Conservation (phyloP, 2,797 vertebrate species). For the Acrossocheilus fasciatus region DNA sequence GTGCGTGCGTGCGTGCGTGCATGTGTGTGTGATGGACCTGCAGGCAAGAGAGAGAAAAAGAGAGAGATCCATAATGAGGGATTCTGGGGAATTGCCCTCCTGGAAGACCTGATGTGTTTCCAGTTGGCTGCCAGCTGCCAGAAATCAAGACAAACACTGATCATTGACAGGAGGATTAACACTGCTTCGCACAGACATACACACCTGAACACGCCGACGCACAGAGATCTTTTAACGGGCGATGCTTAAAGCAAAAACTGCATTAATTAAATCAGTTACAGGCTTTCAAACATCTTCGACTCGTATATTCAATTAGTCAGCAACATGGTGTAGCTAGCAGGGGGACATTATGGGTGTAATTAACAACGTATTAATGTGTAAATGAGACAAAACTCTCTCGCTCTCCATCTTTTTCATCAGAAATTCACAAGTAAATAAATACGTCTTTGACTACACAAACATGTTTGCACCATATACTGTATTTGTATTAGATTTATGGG, state of each 20-base stretch:
- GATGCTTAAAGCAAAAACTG: constrained; percentile 87
- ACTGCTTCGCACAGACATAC: constrained; percentile 93
- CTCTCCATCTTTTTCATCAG: background rate
- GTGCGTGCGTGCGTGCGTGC: constrained; percentile 63
- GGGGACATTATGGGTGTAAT: constrained; percentile 92
- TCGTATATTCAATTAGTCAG: constrained; percentile 92
- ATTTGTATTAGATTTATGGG: background rate
- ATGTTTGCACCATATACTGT: constrained; percentile 10
- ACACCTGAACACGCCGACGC: constrained; percentile 29
- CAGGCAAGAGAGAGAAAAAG: constrained; percentile 77
- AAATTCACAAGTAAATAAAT: constrained; percentile 24
- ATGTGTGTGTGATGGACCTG: constrained; percentile 82
- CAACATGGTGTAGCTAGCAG: constrained; percentile 89
- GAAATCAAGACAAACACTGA: constrained; percentile 95
- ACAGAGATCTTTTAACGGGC: constrained; percentile 24
- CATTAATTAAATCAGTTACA: constrained; percentile 96
- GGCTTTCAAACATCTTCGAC: constrained; percentile 88
- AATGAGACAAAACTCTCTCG: constrained; percentile 64
- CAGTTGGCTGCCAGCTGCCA: constrained; percentile 98
- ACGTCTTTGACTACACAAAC: constrained; percentile 1
- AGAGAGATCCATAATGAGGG: constrained; percentile 93
- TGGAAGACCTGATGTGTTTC: constrained; percentile 95
- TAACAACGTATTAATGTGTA: constrained; percentile 88
- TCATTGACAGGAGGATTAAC: constrained; percentile 91
- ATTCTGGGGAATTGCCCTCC: constrained; percentile 95